These are phyloP conservation scores for Zoroaster sp. DNA, from an alignment of 53 echinoderm and acorn worm species.

Conservation along the genomic window DNA sequence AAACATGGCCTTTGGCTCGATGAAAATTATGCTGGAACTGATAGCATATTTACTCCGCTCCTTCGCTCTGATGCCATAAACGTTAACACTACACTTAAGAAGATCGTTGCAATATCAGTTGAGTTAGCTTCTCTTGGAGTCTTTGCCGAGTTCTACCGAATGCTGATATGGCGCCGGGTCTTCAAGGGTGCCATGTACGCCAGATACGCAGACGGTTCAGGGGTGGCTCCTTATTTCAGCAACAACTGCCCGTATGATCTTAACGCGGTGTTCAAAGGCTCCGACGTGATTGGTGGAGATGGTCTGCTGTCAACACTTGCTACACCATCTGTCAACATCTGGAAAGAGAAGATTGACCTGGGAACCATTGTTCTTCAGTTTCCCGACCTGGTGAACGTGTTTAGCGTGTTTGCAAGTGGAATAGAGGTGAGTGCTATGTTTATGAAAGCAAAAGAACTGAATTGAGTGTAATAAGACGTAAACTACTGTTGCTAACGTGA, in stretches of 20 bases:
- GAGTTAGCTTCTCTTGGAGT: slow-evolving; percentile 6
- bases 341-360: not conserved
- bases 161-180: slow-evolving; percentile 15
- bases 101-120: not conserved
- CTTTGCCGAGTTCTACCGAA: slow-evolving; percentile 33
- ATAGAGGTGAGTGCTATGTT: slow-evolving; percentile 38
- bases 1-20: not conserved
- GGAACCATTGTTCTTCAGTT: not conserved
- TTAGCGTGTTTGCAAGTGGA: slow-evolving; percentile 39
- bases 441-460: too few species aligned
- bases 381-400: slow-evolving; percentile 3
- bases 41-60: slow-evolving; percentile 38
- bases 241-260: slow-evolving; percentile 48
- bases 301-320: slow-evolving; percentile 40
- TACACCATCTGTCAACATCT: slow-evolving; percentile 28
- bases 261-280: slow-evolving; percentile 3
- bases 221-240: slow-evolving; percentile 35
- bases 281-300: slow-evolving; percentile 2
- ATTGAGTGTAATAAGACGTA: too few species aligned
- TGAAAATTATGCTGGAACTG: not conserved
- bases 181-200: slow-evolving; percentile 48
- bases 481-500: too few species aligned
- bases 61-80: slow-evolving; percentile 24
- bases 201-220: not conserved
- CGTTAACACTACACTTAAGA: not conserved